Conservation (phyloP, 2,888 invertebrate genomes). For the Drosophila kambysellisi region DNA sequence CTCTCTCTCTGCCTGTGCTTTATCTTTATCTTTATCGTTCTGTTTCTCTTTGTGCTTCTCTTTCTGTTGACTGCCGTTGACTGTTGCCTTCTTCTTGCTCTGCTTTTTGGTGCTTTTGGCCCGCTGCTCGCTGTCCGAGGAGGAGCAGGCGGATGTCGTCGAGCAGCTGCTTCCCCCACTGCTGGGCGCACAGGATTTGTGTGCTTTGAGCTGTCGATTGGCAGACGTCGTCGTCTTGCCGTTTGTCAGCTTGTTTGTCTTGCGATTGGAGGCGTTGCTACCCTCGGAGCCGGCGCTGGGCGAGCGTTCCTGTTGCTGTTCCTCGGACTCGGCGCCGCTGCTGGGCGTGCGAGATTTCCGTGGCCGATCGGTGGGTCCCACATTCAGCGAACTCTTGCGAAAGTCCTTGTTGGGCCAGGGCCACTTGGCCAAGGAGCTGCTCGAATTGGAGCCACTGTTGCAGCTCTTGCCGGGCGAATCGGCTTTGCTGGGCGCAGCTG, state of each 20-base stretch:
- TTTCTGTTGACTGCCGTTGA: constrained; percentile 41
- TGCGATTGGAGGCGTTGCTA: constrained; percentile 85
- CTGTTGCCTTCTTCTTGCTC: constrained; percentile 72
- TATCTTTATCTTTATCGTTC: background rate
- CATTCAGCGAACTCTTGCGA: constrained; percentile 90
- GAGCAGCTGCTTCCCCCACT: constrained; percentile 82
- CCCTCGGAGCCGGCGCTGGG: constrained; percentile 86
- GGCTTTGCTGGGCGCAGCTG: constrained; percentile 73
- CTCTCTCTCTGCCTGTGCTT: background rate
- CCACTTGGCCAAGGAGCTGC: constrained; percentile 80
- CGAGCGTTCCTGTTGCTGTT: constrained; percentile 83
- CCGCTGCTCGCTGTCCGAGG: constrained; percentile 79
- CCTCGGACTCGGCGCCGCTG: constrained; percentile 83
- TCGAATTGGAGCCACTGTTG: constrained; percentile 75
- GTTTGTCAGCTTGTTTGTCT: constrained; percentile 32
- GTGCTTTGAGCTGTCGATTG: constrained; percentile 81
- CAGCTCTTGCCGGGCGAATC: constrained; percentile 83
- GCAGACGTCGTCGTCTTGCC: constrained; percentile 24
- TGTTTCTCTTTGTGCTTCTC: constrained; percentile 27
- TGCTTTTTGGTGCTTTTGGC: constrained; percentile 71
- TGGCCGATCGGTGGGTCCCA: constrained; percentile 86
- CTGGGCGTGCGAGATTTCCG: constrained; percentile 85
- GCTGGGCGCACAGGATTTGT: constrained; percentile 57
- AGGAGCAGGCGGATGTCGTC: constrained; percentile 46
- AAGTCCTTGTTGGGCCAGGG: constrained; percentile 90